Evolutionary conservation across 2,888 invertebrate species (phyloP).

Genomic region (Lathronympha strigana): DNA sequence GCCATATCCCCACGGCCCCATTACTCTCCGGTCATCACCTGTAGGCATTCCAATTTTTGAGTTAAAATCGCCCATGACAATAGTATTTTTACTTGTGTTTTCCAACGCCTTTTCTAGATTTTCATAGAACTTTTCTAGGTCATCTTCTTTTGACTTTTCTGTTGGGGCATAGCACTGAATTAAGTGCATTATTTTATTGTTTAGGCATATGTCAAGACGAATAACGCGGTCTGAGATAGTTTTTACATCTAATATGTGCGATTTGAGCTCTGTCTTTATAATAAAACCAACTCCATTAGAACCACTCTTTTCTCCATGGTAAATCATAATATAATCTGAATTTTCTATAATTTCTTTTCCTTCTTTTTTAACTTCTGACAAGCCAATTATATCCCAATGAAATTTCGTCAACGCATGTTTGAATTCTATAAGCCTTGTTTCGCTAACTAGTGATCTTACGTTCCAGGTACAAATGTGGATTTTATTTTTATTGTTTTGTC

Average conservation of each 20-base stretch:
- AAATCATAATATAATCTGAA: too few relatives aligned
- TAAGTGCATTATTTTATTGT: neutral
- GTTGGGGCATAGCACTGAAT: neutral
- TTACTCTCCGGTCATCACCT: too few relatives aligned
- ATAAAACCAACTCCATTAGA: neutral
- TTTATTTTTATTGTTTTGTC: too few relatives aligned
- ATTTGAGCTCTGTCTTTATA: neutral
- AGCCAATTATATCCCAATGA: too few relatives aligned
- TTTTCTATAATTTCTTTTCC: too few relatives aligned
- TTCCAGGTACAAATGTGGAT: neutral
- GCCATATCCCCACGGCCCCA: too few relatives aligned
- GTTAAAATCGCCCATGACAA: neutral
- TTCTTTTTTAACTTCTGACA: too few relatives aligned
- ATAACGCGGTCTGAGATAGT: neutral
- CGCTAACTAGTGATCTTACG: neutral
- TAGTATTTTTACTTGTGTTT: neutral
- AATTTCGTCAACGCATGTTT: neutral
- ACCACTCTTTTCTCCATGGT: neutral
- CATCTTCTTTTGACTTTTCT: neutral
- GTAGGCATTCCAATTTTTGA: too few relatives aligned
- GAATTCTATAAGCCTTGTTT: neutral
- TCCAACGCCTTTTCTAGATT: neutral
- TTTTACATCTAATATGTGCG: neutral
- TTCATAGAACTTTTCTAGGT: neutral
- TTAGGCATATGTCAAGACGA: neutral